Conservation (phyloP, 2,888 invertebrate genomes). For the Philereme transversata region DNA sequence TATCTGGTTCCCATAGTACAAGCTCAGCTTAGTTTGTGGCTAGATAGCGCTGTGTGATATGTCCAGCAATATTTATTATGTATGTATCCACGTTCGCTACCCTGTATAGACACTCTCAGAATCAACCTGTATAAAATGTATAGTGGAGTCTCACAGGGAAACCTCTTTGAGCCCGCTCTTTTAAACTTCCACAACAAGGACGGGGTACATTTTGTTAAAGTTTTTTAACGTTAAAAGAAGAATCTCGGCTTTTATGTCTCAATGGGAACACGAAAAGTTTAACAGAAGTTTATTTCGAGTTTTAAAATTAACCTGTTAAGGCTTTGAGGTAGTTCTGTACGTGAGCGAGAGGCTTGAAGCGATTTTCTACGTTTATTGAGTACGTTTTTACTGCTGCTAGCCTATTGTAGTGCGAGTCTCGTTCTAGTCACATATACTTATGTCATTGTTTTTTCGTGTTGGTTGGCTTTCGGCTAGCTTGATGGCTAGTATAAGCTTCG, state of each 20-base stretch:
- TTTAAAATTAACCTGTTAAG: slow-evolving; percentile 60
- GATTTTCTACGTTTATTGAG: slow-evolving; percentile 10
- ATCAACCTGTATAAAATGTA: background rate
- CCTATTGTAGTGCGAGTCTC: background rate
- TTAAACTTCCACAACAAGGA: slow-evolving; percentile 32
- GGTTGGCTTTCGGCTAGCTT: too few species aligned
- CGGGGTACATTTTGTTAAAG: slow-evolving; percentile 41
- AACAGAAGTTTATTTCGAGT: slow-evolving; percentile 46
- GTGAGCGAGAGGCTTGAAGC: slow-evolving; percentile 1
- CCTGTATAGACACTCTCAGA: too few species aligned
- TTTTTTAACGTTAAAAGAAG: slow-evolving; percentile 46
- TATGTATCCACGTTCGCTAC: too few species aligned
- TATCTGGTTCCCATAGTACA: too few species aligned
- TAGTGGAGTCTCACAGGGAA: slow-evolving; percentile 31
- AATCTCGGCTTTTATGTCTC: slow-evolving; percentile 57
- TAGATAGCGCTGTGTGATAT: too few species aligned
- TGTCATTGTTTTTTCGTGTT: too few species aligned
- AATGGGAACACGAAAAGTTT: slow-evolving; percentile 51
- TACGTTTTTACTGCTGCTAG: slow-evolving; percentile 1
- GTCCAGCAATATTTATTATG: too few species aligned
- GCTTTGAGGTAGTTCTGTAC: slow-evolving; percentile 22
- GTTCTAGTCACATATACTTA: too few species aligned
- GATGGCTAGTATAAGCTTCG: too few species aligned
- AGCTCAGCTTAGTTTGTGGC: too few species aligned
- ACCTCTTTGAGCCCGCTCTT: slow-evolving; percentile 35